Evolutionary conservation across 2,113 vertebrate species (phyloP), one percentile per base, ranked within the genome.

Genomic region (Rallus limicola): DNA sequence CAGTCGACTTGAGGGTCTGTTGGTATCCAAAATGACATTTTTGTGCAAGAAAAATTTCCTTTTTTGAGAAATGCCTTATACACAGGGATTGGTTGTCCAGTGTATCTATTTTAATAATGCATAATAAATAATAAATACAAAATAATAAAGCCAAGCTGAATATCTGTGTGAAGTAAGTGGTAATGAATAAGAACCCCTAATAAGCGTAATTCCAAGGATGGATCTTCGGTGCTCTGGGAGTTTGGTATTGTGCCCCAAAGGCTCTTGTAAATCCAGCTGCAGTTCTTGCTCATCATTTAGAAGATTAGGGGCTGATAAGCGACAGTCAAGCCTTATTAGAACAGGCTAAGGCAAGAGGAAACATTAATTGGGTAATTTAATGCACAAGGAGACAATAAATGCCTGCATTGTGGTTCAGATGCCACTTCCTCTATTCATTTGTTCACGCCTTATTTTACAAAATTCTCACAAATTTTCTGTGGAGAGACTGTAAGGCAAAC

Each of bases 291-390:
- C 89, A 92, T 95, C 92, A 89, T 95, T 94, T 94, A 92, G 93
- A 94, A 95, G 96, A 97, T 97, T 97, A 97, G 91, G 83, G 79
- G 95, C 87, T 96, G 95, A 96, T 95, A 97, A 97, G 94, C 48
- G 3, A 92, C 92, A 94, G 93, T 95, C 95, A 96, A 95, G 95
- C 80, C 94, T 94, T 95, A 97, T 96, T 97, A 96, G 93, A 94
- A 91, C 93, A 86, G 90, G 65, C 88, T 94, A 82, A 96, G 79
- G 95, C 84, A 95, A 95, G 59, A 78, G 89, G 82, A 96, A 97
- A 94, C 93, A 85, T 92, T 97, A 97, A 97, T 97, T 97, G 96
- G 94, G 87, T 95, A 92, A 92, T 96, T 94, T 96, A 92, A 95
- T 94, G 89, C 92, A 94, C 79, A 90, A 85, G 85, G 74, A 96